Conservation (phyloP, 2,113 vertebrate species). For the Suricata suricatta region DNA sequence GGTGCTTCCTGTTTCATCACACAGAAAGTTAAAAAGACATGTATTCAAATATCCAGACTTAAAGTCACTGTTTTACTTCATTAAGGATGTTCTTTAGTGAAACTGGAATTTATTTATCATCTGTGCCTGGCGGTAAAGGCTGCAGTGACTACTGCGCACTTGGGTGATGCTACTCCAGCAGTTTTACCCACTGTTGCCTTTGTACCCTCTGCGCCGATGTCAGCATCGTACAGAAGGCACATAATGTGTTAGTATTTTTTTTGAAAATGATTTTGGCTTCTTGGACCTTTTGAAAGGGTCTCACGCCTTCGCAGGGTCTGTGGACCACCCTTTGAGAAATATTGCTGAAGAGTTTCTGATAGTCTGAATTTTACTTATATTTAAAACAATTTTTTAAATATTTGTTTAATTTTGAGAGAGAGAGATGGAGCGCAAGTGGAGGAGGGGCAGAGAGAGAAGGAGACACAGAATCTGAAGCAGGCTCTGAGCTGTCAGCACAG, state of each 20-base stretch:
- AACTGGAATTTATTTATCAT: not conserved
- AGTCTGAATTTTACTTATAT: not conserved
- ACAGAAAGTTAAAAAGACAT: not conserved
- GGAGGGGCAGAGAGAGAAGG: too few relatives aligned
- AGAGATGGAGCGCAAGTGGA: too few relatives aligned
- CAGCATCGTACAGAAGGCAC: not conserved
- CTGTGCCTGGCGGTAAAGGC: not conserved
- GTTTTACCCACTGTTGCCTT: not conserved
- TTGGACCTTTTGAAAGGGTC: not conserved
- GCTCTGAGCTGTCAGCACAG: too few relatives aligned
- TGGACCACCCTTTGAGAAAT: not conserved
- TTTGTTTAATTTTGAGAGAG: too few relatives aligned
- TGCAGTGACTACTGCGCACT: accelerated
- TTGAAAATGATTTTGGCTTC: not conserved
- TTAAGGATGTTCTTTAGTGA: not conserved
- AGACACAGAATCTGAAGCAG: too few relatives aligned
- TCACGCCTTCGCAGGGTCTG: not conserved
- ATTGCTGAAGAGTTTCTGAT: not conserved
- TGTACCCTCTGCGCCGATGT: not conserved
- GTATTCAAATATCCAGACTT: not conserved
- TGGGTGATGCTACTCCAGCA: too few relatives aligned
- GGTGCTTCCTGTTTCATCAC: not conserved
- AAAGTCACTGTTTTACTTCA: not conserved
- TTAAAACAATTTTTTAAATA: not conserved
- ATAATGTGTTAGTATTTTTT: not conserved